Evolutionary conservation across 2,113 vertebrate species (phyloP).

Genomic region (Microtus richardsoni): DNA sequence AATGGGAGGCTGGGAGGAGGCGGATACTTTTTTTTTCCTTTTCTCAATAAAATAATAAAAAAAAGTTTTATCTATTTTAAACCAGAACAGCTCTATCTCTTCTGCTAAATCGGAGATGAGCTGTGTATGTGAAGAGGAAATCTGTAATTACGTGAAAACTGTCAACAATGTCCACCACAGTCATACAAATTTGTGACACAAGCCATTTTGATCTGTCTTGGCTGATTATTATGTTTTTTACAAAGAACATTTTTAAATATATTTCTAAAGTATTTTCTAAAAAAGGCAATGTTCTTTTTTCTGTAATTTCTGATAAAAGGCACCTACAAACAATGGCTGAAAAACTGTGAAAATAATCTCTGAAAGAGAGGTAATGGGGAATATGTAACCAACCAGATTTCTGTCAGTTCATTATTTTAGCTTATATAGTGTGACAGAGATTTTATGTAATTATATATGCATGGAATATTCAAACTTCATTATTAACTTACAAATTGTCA

Average conservation of each 20-base stretch:
- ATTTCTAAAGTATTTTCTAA: not conserved
- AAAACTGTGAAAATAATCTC: rapidly evolving
- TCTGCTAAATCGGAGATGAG: not conserved
- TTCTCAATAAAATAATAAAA: too few species aligned
- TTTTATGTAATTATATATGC: conserved; percentile 66
- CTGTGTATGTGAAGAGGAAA: not conserved
- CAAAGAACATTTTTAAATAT: not conserved
- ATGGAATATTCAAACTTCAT: conserved; percentile 70
- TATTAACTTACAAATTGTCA: conserved; percentile 61
- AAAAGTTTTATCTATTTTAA: not conserved
- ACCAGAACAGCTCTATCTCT: not conserved
- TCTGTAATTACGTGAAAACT: not conserved
- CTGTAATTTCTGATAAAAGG: conserved; percentile 3
- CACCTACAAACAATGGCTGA: not conserved
- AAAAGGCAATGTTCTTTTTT: not conserved
- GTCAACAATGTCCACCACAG: not conserved
- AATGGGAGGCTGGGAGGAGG: too few species aligned
- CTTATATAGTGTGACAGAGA: conserved; percentile 69
- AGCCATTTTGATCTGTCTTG: not conserved
- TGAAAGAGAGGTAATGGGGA: not conserved
- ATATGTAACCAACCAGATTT: conserved; percentile 12
- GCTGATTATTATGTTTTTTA: not conserved
- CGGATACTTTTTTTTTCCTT: too few species aligned
- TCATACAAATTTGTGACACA: not conserved
- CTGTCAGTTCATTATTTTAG: conserved; percentile 68